Evolutionary conservation across 2,113 vertebrate genomes (phyloP), one percentile per base, ranked within the genome.

Genomic region (Bolborhynchus lineola): DNA sequence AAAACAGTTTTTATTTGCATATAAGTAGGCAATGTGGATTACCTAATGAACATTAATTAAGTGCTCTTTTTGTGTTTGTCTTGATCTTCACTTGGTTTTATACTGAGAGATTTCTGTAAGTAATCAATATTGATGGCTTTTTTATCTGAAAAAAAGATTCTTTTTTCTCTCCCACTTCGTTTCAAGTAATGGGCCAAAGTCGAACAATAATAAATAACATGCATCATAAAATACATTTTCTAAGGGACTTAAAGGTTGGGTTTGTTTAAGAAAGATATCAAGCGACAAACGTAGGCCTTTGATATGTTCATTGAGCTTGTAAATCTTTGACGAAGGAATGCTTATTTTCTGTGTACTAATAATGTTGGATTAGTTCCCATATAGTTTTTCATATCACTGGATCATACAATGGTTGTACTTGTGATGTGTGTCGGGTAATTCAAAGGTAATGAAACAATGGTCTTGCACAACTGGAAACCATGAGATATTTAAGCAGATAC

Each of bases 391-490:
- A 64, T 88, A 87, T 92, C 86, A 57, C 55, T 87, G 84, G 50
- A 86, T 91, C 47, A 50, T 95, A 95, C 86, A 94, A 92, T 86
- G 39, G 64, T 46, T 88, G 41, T 64, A 78, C 63, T 93, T 25
- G 18, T 85, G 86, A 83, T 92, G 44, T 42, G 91, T 88, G 83
- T 72, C 19, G 13, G 33, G 1, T 80, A 67, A 90, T 94, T 95
- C 93, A 94, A 96, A 96, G 92, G 70, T 85, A 91, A 20, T 53
- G 75, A 91, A 94, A 97, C 95, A 97, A 97, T 95, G 74, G 91
- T 60, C 14, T 72, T 81, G 35, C 7, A 2, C 90, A 68, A 95
- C 85, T 92, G 93, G 95, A 53, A 93, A 92, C 72, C 71, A 85
- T 78, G 68, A 92, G 89, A 85, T 87, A 84, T 60, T 90, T 84